Conservation (phyloP, 1,140 invertebrate species). For the Penaeus indicus region DNA sequence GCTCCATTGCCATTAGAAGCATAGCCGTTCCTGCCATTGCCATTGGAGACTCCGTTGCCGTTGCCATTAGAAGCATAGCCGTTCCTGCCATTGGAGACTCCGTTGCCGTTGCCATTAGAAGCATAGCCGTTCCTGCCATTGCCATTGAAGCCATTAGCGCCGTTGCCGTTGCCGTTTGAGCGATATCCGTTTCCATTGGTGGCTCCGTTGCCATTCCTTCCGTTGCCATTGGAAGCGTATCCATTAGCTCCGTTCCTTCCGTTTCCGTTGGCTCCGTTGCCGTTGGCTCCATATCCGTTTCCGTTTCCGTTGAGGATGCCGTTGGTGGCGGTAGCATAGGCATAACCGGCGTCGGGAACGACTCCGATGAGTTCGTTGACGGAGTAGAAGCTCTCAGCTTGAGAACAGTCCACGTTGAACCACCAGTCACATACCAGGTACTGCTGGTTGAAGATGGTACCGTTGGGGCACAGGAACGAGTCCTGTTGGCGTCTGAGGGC, state of each 20-base stretch:
- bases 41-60: neutral
- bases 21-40: constrained; percentile 11
- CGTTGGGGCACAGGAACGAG: too few species aligned
- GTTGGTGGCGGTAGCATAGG: too few species aligned
- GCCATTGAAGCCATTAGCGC: neutral
- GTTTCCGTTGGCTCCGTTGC: neutral
- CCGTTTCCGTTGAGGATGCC: neutral
- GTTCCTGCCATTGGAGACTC: neutral
- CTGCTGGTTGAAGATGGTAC: too few species aligned
- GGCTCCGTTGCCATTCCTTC: neutral
- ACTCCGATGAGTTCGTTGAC: neutral
- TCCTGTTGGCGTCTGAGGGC: too few species aligned
- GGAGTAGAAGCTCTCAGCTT: too few species aligned
- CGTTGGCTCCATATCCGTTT: neutral
- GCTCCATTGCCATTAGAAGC: neutral
- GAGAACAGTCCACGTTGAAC: too few species aligned
- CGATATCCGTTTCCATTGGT: too few species aligned
- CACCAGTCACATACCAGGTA: too few species aligned
- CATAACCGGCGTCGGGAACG: constrained; percentile 7
- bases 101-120: neutral
- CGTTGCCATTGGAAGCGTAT: neutral
- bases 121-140: neutral
- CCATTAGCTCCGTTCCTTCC: neutral
- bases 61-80: neutral
- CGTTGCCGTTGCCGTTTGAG: constrained; percentile 8